These are phyloP conservation scores for Phyllopteryx taeniolatus DNA, from an alignment of 2,113 vertebrate genomes.

Conservation along the genomic window DNA sequence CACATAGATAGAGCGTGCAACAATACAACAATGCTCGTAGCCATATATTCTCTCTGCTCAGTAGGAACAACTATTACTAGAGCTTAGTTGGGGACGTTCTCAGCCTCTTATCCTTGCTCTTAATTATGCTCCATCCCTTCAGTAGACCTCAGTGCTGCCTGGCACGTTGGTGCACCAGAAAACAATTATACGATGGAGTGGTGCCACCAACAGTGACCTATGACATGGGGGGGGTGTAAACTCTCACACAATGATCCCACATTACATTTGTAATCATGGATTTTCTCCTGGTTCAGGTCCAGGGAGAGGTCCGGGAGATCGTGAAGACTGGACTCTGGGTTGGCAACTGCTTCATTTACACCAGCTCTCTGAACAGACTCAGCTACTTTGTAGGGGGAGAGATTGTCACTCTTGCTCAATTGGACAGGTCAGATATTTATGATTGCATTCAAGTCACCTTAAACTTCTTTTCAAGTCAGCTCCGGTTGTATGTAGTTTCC, in stretches of 20 bases:
- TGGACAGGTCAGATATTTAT: slow-evolving; percentile 84
- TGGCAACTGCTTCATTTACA: slow-evolving; percentile 98
- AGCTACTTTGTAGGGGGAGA: slow-evolving; percentile 99
- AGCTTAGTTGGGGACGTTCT: too few relatives aligned
- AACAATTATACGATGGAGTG: too few relatives aligned
- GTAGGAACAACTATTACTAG: too few relatives aligned
- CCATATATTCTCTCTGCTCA: too few relatives aligned
- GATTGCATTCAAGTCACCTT: background rate
- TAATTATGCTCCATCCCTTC: too few relatives aligned
- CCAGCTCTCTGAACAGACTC: slow-evolving; percentile 97
- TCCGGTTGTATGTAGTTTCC: slow-evolving; percentile 47
- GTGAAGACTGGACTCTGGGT: slow-evolving; percentile 98
- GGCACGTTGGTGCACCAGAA: too few relatives aligned
- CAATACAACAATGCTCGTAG: too few relatives aligned
- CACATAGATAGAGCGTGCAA: too few relatives aligned
- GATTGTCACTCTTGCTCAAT: slow-evolving; percentile 97
- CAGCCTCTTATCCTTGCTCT: too few relatives aligned
- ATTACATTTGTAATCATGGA: background rate
- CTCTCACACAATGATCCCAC: background rate
- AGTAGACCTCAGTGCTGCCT: too few relatives aligned
- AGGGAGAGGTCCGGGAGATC: slow-evolving; percentile 97
- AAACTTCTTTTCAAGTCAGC: background rate
- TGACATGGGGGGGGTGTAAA: background rate
- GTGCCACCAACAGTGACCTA: too few relatives aligned
- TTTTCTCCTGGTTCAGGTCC: slow-evolving; percentile 77